Evolutionary conservation across 2,797 vertebrate genomes (phyloP).

Genomic region (Acipenser transmontanus): DNA sequence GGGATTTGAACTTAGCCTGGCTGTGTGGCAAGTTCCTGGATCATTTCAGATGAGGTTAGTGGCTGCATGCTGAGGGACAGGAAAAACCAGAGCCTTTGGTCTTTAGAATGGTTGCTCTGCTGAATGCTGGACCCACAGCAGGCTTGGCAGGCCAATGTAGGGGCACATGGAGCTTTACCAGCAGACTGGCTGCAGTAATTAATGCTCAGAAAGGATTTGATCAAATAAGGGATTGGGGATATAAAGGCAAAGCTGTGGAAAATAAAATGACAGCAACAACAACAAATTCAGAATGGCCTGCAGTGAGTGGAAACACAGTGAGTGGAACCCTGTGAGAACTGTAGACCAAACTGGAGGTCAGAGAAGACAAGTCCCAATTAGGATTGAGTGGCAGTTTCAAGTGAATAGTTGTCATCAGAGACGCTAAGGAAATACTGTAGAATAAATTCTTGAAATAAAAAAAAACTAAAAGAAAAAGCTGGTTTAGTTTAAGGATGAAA

Average conservation of each 20-base stretch:
- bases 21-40: conserved; percentile 3
- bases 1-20: background rate
- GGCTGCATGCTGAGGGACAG: conserved; percentile 17
- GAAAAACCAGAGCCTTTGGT: conserved; percentile 15
- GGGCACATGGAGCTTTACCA: conserved; percentile 21
- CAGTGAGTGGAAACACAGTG: too few species aligned
- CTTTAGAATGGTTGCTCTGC: background rate
- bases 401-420: too few species aligned
- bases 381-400: too few species aligned
- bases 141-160: conserved; percentile 19
- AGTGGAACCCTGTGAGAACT: too few species aligned
- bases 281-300: conserved; percentile 11
- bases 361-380: too few species aligned
- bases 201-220: background rate
- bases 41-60: conserved; percentile 24
- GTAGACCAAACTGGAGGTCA: too few species aligned
- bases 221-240: background rate
- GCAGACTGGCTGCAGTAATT: conserved; percentile 22
- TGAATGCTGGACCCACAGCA: conserved; percentile 23
- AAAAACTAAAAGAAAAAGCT: too few species aligned
- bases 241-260: background rate
- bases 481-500: too few species aligned
- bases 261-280: background rate
- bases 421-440: too few species aligned
- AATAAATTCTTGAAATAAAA: too few species aligned